A percentile compares a stretch with the other conserved stretches of the same genome.
Evolutionary conservation across 2,797 vertebrate species (phyloP).

Genomic region (Thaleichthys pacificus): DNA sequence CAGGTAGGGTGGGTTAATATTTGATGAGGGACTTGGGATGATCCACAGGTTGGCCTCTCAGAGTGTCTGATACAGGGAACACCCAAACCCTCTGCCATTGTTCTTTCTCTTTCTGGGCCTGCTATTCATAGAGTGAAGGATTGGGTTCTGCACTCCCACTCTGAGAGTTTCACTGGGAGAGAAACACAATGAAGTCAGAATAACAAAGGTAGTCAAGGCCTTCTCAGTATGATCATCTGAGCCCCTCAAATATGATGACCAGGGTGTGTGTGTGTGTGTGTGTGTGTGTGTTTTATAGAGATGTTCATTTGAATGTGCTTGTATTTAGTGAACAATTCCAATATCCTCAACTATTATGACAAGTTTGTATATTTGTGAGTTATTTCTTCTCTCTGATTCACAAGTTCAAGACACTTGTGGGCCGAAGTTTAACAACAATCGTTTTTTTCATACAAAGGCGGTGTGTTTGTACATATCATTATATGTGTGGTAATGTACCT

Average conservation of each 20-base stretch:
- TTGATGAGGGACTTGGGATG: constrained; percentile 69
- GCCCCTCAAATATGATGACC: constrained; percentile 21
- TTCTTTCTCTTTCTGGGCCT: constrained; percentile 31
- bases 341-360: no score
- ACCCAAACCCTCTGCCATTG: constrained; percentile 70
- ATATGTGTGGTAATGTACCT: constrained; percentile 27
- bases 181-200: constrained; percentile 65
- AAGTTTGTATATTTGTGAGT: no score
- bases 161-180: constrained; percentile 58
- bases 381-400: no score
- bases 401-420: not conserved
- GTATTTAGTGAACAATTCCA: no score
- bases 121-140: constrained; percentile 66
- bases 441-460: constrained; percentile 10
- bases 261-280: not conserved
- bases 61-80: constrained; percentile 68
- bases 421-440: constrained; percentile 32
- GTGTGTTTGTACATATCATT: constrained; percentile 17
- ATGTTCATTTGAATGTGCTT: no score
- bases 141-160: constrained; percentile 63
- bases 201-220: constrained; percentile 61
- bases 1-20: constrained; percentile 63
- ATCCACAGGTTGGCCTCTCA: constrained; percentile 64
- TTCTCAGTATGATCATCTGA: constrained; percentile 39
- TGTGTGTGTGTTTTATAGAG: not conserved